A percentile compares a stretch with the other conserved stretches of the same genome.
phyloP scores from a whole-genome alignment of 2,888 invertebrate genomes.

The Pycnomerus fuliginosus region DNA sequence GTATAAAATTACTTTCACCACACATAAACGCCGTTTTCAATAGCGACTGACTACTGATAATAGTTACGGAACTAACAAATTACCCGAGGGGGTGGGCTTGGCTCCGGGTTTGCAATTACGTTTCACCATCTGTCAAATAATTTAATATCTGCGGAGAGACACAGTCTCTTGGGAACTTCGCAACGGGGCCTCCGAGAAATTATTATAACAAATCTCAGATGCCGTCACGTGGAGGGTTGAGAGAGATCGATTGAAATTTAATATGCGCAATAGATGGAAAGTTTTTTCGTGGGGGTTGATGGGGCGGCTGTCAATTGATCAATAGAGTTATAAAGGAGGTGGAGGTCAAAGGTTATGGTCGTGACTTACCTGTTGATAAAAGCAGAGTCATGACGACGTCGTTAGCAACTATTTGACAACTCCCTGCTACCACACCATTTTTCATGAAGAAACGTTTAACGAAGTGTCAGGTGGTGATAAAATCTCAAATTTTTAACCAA shows the following conservation, averaged over 20 bases:
- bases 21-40: conserved; percentile 36
- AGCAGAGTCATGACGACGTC: conserved; percentile 38
- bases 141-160: conserved; percentile 35
- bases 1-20: conserved; percentile 46
- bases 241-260: too few relatives aligned
- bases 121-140: conserved; percentile 42
- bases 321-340: conserved; percentile 18
- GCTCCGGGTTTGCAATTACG: conserved; percentile 18
- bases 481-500: too few relatives aligned
- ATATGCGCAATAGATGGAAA: too few relatives aligned
- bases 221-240: conserved; percentile 35
- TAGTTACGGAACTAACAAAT: conserved; percentile 21
- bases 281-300: too few relatives aligned
- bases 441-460: too few relatives aligned
- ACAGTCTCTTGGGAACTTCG: conserved; percentile 17
- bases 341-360: conserved; percentile 25
- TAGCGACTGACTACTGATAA: conserved; percentile 31
- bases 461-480: too few relatives aligned
- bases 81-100: conserved; percentile 8
- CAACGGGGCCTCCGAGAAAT: conserved; percentile 37
- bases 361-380: conserved; percentile 37
- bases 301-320: conserved; percentile 17
- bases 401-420: conserved; percentile 36
- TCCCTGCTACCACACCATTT: conserved; percentile 20
- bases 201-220: conserved; percentile 42